Conservation (phyloP, 35 echinoderm and acorn worm species). For the Lytechinus pictus region DNA sequence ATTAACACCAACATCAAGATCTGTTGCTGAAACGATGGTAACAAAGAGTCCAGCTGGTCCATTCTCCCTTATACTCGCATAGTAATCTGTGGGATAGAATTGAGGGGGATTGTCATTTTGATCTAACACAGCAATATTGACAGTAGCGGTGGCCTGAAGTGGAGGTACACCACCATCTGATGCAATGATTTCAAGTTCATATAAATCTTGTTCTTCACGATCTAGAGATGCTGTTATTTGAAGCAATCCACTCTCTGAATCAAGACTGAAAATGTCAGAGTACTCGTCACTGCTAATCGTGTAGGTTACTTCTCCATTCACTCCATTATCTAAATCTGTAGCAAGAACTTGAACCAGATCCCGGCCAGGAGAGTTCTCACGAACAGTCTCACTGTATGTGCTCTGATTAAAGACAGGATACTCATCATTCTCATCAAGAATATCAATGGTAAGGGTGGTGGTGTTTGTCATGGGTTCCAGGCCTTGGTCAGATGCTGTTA, state of each 20-base stretch:
- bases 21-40: conserved; percentile 57
- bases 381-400: conserved; percentile 41
- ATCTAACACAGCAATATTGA: conserved; percentile 72
- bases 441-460: conserved; percentile 32
- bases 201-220: conserved; percentile 71
- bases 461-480: background rate
- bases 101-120: conserved; percentile 90
- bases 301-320: conserved; percentile 58
- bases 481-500: conserved; percentile 43
- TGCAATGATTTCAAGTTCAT: conserved; percentile 70
- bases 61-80: conserved; percentile 68
- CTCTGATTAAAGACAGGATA: conserved; percentile 53
- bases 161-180: conserved; percentile 82
- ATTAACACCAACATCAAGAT: conserved; percentile 57
- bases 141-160: conserved; percentile 44
- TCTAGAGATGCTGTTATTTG: background rate
- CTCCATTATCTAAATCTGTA: conserved; percentile 64
- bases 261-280: conserved; percentile 57
- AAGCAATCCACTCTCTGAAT: conserved; percentile 8
- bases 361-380: conserved; percentile 34
- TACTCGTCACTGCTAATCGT: conserved; percentile 48
- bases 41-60: conserved; percentile 55
- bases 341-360: conserved; percentile 40
- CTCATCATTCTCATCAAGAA: conserved; percentile 60
- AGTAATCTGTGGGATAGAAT: conserved; percentile 79